These are phyloP conservation scores for Geophilus truncorum DNA, from an alignment of 2,888 invertebrate species.

Conservation along the genomic window DNA sequence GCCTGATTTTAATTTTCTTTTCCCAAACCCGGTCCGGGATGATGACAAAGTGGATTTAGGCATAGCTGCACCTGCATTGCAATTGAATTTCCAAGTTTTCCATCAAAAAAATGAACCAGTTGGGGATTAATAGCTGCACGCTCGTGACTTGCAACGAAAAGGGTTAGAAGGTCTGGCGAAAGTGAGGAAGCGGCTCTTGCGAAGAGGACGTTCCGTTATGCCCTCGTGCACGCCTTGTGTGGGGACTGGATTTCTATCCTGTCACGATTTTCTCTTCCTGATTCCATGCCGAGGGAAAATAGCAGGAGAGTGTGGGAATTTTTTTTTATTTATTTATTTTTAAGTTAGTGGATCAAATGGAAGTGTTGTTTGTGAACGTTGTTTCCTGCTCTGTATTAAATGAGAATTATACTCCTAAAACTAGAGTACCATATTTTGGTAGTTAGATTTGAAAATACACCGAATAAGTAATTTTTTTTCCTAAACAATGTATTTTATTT, in stretches of 20 bases:
- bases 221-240: neutral
- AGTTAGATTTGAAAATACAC: no score
- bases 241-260: neutral
- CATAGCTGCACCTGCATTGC: neutral
- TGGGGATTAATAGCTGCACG: neutral
- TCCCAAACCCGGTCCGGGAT: neutral
- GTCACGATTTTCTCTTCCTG: conserved; percentile 8
- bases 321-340: neutral
- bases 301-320: neutral
- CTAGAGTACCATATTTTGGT: no score
- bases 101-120: neutral
- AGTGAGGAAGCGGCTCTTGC: neutral
- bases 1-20: neutral
- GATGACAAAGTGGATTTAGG: neutral
- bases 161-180: neutral
- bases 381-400: no score
- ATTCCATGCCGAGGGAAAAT: neutral
- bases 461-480: no score
- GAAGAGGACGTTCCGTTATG: neutral
- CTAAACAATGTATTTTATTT: no score
- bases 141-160: neutral
- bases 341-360: no score
- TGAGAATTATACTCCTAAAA: no score
- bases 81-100: neutral
- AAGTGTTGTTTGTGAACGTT: no score